Evolutionary conservation across 2,797 vertebrate species (phyloP), one percentile per base, ranked within the genome.

Genomic region (Trematomus bernacchii): DNA sequence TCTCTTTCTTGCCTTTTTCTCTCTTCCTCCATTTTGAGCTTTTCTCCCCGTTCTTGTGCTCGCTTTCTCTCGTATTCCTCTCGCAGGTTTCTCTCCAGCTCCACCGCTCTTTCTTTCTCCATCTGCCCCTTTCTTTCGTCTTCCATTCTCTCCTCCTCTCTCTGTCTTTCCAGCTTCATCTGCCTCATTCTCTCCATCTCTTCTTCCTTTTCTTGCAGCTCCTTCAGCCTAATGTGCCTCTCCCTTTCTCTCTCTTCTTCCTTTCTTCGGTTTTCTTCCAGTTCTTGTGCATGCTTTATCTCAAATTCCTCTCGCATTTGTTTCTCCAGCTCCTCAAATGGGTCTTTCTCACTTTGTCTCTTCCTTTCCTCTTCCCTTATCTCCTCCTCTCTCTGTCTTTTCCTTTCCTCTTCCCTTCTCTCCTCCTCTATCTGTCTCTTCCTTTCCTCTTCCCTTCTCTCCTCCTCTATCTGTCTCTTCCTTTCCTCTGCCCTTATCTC

Each of bases 61-160:
- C 7, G 33, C 27, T 71, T 69, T 55, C 59, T 82, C n/a, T 81
- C 77, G 23, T 79, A 1, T 44, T 86, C 79, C 40, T 73, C 54
- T 10, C 6, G 52, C 19, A 58, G 57, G 52, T 62, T 80, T n/a
- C 64, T 89, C 68, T 87, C 74, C 43, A 53, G 48, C 54, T 82
- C 70, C 44, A 75, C 59, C 14, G 48, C 42, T 63, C 50, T 70
- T 48, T 82, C 64, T 61, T 37, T 73, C 40, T 89, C 85, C 1
- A 50, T 46, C 57, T 48, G 27, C 63, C 66, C 77, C 51, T 15
- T 77, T 58, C 33, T 66, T 44, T 83, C 33, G 23, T 66, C 67
- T 15, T 83, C 62, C 30, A 18, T 68, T n/a, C 14, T 68, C 40
- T 64, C 33, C 15, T 70, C 71, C 43, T 72, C 61, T 19, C 33